phyloP scores from a whole-genome alignment of 2,888 invertebrate genomes.

The Caenorhabditis sulstoni region DNA sequence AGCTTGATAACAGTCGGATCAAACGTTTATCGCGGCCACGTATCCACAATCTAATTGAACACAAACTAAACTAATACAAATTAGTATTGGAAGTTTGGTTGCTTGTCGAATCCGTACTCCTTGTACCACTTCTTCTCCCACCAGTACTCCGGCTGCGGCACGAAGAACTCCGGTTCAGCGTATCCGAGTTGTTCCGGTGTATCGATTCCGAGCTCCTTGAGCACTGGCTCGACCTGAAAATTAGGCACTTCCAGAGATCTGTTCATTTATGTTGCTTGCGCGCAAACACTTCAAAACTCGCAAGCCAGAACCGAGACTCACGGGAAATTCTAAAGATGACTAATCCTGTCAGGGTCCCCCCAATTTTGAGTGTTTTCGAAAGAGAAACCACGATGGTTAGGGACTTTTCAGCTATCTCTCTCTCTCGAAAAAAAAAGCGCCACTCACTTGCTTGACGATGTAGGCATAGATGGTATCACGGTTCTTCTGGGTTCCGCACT shows the following conservation, averaged over 20 bases:
- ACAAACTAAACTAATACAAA: conserved; percentile 14
- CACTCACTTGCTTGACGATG: conserved; percentile 79
- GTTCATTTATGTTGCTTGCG: not conserved
- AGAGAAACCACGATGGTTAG: not conserved
- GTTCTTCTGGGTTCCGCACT: conserved; percentile 84
- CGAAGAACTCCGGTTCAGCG: conserved; percentile 95
- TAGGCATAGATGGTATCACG: conserved; percentile 83
- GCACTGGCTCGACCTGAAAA: conserved; percentile 91
- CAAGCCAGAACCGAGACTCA: too few species aligned
- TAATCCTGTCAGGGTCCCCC: not conserved
- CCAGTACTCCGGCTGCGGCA: conserved; percentile 85
- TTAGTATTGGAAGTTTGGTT: conserved; percentile 75
- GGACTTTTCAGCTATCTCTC: not conserved
- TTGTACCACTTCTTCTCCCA: conserved; percentile 80
- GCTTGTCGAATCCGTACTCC: conserved; percentile 79
- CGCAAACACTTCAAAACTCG: conserved; percentile 39
- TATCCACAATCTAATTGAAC: conserved; percentile 43
- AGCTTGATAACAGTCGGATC: conserved; percentile 14
- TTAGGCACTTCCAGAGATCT: not conserved
- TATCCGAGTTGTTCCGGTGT: conserved; percentile 97
- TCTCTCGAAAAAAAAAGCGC: too few species aligned
- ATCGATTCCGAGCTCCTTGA: conserved; percentile 92
- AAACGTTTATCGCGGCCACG: conserved; percentile 19
- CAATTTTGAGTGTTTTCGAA: not conserved
- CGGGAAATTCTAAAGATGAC: conserved; percentile 26